Conservation (phyloP, 2,888 invertebrate genomes). For the Chrysolina oricalcia region DNA sequence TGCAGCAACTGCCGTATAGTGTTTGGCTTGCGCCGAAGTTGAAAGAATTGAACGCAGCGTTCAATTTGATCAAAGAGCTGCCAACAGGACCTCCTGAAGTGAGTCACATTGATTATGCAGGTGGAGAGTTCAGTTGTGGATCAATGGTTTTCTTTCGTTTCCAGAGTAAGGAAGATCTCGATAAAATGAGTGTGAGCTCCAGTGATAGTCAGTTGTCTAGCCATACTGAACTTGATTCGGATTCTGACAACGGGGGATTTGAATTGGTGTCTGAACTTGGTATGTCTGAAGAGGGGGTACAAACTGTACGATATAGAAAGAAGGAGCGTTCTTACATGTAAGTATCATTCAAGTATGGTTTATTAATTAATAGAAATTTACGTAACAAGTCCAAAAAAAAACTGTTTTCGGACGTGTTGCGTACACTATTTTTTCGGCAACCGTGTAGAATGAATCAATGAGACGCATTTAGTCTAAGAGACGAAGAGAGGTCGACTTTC, state of each 20-base stretch:
- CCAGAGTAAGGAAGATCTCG: slow-evolving; percentile 67
- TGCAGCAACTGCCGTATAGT: slow-evolving; percentile 86
- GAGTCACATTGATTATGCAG: slow-evolving; percentile 49
- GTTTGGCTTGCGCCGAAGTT: slow-evolving; percentile 92
- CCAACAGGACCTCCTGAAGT: slow-evolving; percentile 75
- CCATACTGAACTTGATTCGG: slow-evolving; percentile 66
- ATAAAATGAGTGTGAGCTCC: slow-evolving; percentile 69
- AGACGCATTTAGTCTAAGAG: too few species aligned
- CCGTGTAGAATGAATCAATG: too few species aligned
- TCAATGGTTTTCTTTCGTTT: slow-evolving; percentile 38
- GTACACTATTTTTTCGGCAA: too few species aligned
- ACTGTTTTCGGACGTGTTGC: too few species aligned
- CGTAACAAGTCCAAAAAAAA: too few species aligned
- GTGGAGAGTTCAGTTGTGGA: background rate
- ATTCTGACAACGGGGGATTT: slow-evolving; percentile 65
- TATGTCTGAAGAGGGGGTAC: slow-evolving; percentile 63
- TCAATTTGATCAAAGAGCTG: slow-evolving; percentile 89
- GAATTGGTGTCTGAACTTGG: slow-evolving; percentile 63
- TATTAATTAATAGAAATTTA: too few species aligned
- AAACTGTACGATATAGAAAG: slow-evolving; percentile 66
- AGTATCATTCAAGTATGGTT: slow-evolving; percentile 46
- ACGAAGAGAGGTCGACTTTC: too few species aligned
- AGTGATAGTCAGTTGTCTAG: slow-evolving; percentile 71
- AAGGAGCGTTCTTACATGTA: slow-evolving; percentile 69
- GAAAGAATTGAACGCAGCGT: slow-evolving; percentile 90